Evolutionary conservation across 1,140 invertebrate genomes (phyloP), one percentile per base, ranked within the genome.

Genomic region (Papilio helenus): DNA sequence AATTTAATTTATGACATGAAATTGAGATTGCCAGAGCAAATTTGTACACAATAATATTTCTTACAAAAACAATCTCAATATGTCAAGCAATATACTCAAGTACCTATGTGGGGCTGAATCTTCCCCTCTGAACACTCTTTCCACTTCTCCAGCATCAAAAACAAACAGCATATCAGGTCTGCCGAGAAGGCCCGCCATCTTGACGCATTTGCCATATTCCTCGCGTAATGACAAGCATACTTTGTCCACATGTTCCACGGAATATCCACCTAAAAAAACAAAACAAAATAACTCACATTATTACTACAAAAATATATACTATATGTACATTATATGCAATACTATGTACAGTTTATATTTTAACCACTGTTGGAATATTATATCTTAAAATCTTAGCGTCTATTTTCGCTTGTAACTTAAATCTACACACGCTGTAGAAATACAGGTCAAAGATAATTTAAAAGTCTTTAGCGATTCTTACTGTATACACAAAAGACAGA

Each of bases 91-190:
- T 29, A 12, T 34, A 29, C 55, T 76, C 29, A 72, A 61, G 65
- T 76, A 94, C 94, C 93, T 94, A 82, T 97, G 96, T 0, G 97
- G 97, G 92, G 97, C 95, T 18, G 92, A 90, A 86, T 98, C 97
- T 90, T 98, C 97, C 55, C 96, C 95, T 81, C 97, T 95, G 85
- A 97, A 97, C 26, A 98, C 96, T 80, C 96, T 96, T 84, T 97
- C 96, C 39, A 98, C 97, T 85, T 97, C 97, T 65, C 96, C 95
- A 0, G 97, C 97, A 86, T 97, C 96, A 89, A 97, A 97, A 8
- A 98, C 95, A 83, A 98, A 98, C 26, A 98, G 94, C 94, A 98
- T 96, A 88, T 98, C 97, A 1, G 97, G 97, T 88, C 97, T 95
- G 1, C 97, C 97, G 18, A 98, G 94, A 1, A 98, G 92, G 4